A percentile compares a stretch with the other conserved stretches of the same genome.
phyloP scores from a whole-genome alignment of 2,797 vertebrate species.

The Zalophus californianus region DNA sequence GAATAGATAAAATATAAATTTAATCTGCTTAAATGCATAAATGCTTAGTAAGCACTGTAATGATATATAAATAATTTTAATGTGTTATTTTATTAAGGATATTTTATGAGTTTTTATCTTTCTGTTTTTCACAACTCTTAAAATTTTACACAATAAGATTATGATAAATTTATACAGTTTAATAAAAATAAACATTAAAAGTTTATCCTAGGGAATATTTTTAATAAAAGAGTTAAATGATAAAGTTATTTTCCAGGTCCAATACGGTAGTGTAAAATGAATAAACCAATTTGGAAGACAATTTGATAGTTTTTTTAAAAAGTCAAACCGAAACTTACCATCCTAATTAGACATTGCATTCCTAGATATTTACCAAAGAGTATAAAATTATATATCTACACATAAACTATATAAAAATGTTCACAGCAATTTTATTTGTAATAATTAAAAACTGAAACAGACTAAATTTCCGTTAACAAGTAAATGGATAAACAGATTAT shows the following conservation, averaged over 20 bases:
- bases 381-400: background rate
- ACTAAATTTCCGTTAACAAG: background rate
- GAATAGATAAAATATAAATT: background rate
- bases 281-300: background rate
- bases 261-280: background rate
- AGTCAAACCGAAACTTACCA: too few species aligned
- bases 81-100: background rate
- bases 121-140: background rate
- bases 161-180: background rate
- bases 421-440: background rate
- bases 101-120: background rate
- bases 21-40: background rate
- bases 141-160: background rate
- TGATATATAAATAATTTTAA: background rate
- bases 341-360: background rate
- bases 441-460: background rate
- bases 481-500: background rate
- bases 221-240: background rate
- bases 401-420: background rate
- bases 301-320: background rate
- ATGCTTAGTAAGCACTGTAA: background rate
- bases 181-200: background rate
- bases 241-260: background rate
- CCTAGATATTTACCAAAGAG: background rate
- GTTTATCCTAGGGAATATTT: too few species aligned